These are phyloP conservation scores for Drosophila varians DNA, from an alignment of 1,140 invertebrate genomes.

Conservation along the genomic window DNA sequence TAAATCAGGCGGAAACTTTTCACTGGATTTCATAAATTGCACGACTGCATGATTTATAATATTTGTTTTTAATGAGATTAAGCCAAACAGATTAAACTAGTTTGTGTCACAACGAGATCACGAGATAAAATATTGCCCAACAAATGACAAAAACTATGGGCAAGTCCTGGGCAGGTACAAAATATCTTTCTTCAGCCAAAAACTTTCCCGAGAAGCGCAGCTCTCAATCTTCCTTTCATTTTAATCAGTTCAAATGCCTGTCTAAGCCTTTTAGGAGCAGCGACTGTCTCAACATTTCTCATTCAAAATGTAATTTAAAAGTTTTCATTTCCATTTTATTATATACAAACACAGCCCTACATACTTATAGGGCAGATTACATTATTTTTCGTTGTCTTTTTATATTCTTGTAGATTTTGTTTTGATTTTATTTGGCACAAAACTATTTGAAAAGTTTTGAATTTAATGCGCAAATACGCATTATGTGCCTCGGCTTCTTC, in stretches of 20 bases:
- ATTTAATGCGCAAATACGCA: slow-evolving; percentile 81
- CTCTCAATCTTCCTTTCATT: slow-evolving; percentile 8
- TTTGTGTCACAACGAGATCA: background rate
- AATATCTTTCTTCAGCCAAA: slow-evolving; percentile 10
- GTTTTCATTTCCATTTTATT: slow-evolving; percentile 70
- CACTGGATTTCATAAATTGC: background rate
- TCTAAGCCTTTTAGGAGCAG: slow-evolving; percentile 30
- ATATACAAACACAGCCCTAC: slow-evolving; percentile 4
- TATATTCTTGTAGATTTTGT: slow-evolving; percentile 52
- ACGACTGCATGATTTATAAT: background rate
- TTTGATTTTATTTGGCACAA: slow-evolving; percentile 62
- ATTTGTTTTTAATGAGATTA: background rate
- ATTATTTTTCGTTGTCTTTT: slow-evolving; percentile 11
- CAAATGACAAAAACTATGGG: slow-evolving; percentile 15
- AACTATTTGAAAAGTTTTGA: slow-evolving; percentile 79
- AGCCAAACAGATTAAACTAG: background rate
- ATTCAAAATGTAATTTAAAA: slow-evolving; percentile 72
- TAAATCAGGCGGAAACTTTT: slow-evolving; percentile 4
- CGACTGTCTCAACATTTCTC: slow-evolving; percentile 23
- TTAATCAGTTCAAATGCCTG: slow-evolving; percentile 49
- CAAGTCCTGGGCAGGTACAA: slow-evolving; percentile 15
- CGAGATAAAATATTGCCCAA: background rate
- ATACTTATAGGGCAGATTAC: slow-evolving; percentile 24
- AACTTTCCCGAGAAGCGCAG: slow-evolving; percentile 13
- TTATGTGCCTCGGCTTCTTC: slow-evolving; percentile 31